These are phyloP conservation scores for Sinocyclocheilus grahami DNA, from an alignment of 2,113 vertebrate species.

Conservation along the genomic window DNA sequence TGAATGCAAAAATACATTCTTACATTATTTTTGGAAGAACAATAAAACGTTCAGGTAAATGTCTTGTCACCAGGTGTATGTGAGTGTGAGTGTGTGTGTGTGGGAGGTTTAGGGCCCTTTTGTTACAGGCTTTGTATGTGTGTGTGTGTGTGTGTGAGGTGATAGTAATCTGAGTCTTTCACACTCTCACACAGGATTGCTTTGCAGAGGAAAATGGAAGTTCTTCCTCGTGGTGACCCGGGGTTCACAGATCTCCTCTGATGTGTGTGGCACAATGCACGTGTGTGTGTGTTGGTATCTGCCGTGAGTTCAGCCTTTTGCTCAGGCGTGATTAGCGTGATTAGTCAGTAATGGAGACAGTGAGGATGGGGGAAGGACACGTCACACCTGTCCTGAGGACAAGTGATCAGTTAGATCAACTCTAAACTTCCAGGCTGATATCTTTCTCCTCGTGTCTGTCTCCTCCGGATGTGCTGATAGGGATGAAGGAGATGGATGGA, in stretches of 20 bases:
- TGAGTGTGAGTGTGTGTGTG: too few species aligned
- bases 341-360: constrained; percentile 51
- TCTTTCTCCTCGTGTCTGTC: constrained; percentile 19
- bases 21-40: not conserved
- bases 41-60: not conserved
- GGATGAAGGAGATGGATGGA: constrained; percentile 46
- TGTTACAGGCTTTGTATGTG: constrained; percentile 63
- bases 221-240: constrained; percentile 52
- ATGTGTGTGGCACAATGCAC: constrained; percentile 41
- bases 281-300: constrained; percentile 27
- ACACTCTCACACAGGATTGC: constrained; percentile 71
- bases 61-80: not conserved
- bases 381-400: constrained; percentile 45
- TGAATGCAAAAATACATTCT: not conserved
- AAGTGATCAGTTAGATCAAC: constrained; percentile 25
- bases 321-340: constrained; percentile 56
- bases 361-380: constrained; percentile 9
- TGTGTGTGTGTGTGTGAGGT: constrained; percentile 44
- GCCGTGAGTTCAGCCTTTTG: constrained; percentile 27
- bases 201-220: constrained; percentile 58
- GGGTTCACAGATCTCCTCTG: constrained; percentile 45
- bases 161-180: constrained; percentile 69
- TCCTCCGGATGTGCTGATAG: constrained; percentile 43
- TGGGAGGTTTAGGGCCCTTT: constrained; percentile 58
- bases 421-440: not conserved